Evolutionary conservation across 1,140 invertebrate genomes (phyloP), one percentile per base, ranked within the genome.

Genomic region (Sinella curviseta): DNA sequence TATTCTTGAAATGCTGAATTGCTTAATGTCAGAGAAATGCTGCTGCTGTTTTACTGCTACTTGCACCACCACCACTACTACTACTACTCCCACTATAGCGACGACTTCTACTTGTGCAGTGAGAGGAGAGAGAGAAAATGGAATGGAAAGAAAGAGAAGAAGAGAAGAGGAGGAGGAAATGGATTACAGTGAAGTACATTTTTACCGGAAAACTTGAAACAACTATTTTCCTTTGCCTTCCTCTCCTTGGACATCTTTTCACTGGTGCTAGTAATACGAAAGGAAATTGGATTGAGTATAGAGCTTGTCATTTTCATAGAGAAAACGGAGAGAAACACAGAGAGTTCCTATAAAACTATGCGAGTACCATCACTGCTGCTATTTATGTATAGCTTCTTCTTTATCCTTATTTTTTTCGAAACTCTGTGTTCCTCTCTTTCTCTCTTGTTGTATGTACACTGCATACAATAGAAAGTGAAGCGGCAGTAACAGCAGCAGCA

Each of bases 191-290:
- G n/a, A 33, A 70, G 65, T 33, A 70, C 65, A 70, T 70, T 70
- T 48, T 70, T 70, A 70, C 65, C 65, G 65, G 65, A 70, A 70
- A 70, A 70, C 65, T 70, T 70, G 65, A 70, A 70, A 70, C 65
- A 70, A 70, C 65, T 70, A 70, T 70, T 70, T 70, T 70, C 65
- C 65, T 70, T 30, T 70, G 65, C 65, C 24, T 70, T 70, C 65
- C 65, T 70, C 12, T 60, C 20, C 39, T 70, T 70, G 65, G 65
- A 70, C 65, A 70, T 70, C 65, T 70, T 70, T 70, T 24, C 39
- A 20, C 39, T 48, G 20, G 8, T 20, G 20, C 39, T 48, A 31
- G 65, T 70, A 70, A 70, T 70, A n/a, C 30, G 28, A 70, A 70
- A 70, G 65, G 65, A 70, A 70, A 70, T 70, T 70, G 65, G 31